Evolutionary conservation across 2,113 vertebrate species (phyloP).

Genomic region (Pao palembangensis): DNA sequence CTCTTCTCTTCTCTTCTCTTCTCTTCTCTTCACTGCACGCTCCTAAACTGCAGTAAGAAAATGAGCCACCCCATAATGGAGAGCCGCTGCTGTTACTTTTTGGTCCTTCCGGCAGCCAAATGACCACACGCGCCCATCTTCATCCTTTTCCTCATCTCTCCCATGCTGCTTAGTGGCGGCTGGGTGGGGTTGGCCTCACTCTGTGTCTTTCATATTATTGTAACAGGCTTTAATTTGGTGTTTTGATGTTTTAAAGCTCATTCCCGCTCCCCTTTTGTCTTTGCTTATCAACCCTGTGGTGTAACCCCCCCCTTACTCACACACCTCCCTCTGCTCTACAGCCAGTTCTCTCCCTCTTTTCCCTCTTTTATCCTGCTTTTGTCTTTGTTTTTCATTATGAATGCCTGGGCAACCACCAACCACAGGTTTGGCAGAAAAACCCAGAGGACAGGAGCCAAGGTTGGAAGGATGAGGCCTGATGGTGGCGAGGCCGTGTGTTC

Average conservation of each 20-base stretch:
- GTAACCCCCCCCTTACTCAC: not conserved
- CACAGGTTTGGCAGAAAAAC: constrained; percentile 50
- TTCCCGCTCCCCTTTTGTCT: constrained; percentile 54
- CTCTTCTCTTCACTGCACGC: too few species aligned
- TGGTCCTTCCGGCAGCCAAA: not conserved
- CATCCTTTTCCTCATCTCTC: constrained; percentile 11
- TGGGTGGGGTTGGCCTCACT: constrained; percentile 19
- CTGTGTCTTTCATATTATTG: constrained; percentile 49
- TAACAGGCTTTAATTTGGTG: constrained; percentile 40
- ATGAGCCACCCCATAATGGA: not conserved
- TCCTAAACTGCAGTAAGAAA: too few species aligned
- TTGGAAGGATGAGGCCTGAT: not conserved
- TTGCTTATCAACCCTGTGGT: constrained; percentile 56
- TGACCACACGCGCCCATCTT: not conserved
- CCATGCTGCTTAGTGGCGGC: constrained; percentile 40
- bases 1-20: too few species aligned
- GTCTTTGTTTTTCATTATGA: constrained; percentile 44
- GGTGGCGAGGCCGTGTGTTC: constrained; percentile 1
- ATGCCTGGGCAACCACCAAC: constrained; percentile 40
- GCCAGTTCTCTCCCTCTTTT: constrained; percentile 26
- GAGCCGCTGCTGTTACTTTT: not conserved
- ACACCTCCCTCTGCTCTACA: not conserved
- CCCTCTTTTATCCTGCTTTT: not conserved
- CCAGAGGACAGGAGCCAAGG: constrained; percentile 32
- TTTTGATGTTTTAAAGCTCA: constrained; percentile 54